Percentiles rank a stretch among this genome's conserved stretches.
These are phyloP conservation scores for Phyllotreta striolata DNA, from an alignment of 2,888 invertebrate genomes.

Conservation along the genomic window DNA sequence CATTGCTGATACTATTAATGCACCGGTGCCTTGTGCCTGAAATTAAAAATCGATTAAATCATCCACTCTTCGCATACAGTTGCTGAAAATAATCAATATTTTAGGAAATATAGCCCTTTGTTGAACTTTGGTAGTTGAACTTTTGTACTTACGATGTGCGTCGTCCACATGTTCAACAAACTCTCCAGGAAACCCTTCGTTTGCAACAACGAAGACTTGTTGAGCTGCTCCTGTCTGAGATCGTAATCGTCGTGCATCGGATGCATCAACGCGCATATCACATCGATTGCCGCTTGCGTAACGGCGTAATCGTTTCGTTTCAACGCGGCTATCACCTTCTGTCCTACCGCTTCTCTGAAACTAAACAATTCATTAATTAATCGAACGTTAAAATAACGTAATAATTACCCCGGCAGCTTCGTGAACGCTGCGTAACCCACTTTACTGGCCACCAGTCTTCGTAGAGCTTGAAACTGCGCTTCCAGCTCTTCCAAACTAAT, in stretches of 20 bases:
- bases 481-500: conserved; percentile 81
- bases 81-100: too few species aligned
- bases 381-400: background rate
- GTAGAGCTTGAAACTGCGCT: conserved; percentile 93
- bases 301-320: conserved; percentile 88
- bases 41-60: too few species aligned
- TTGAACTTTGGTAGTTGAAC: background rate
- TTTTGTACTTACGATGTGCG: conserved; percentile 85
- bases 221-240: conserved; percentile 95
- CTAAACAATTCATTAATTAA: conserved; percentile 61
- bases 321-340: conserved; percentile 89
- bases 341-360: conserved; percentile 94
- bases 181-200: conserved; percentile 92
- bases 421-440: conserved; percentile 98
- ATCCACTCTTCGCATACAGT: too few species aligned
- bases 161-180: conserved; percentile 92
- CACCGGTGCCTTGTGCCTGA: conserved; percentile 91
- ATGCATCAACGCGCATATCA: conserved; percentile 97
- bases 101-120: too few species aligned
- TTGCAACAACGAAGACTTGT: conserved; percentile 94
- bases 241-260: conserved; percentile 98
- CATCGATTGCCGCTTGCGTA: conserved; percentile 96
- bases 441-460: conserved; percentile 95
- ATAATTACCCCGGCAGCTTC: conserved; percentile 76
- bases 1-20: conserved; percentile 96